A percentile compares a stretch with the other conserved stretches of the same genome.
Evolutionary conservation across 2,888 invertebrate genomes (phyloP).

Genomic region (Ganaspis brasiliensis): DNA sequence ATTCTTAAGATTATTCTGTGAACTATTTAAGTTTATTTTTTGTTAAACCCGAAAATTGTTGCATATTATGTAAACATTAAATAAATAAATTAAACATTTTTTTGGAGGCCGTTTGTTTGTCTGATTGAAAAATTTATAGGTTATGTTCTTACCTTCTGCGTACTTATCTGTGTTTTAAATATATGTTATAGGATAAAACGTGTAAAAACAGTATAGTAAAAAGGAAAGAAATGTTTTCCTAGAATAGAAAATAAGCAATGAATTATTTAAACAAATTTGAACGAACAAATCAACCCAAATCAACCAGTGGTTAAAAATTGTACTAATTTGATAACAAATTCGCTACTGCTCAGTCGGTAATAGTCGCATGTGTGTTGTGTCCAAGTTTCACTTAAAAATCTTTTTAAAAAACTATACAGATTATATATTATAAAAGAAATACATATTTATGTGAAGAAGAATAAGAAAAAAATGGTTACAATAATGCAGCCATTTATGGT

Average conservation of each 20-base stretch:
- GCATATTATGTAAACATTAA: background rate
- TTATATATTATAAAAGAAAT: slow-evolving; percentile 22
- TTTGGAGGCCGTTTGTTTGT: background rate
- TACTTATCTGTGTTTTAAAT: no score
- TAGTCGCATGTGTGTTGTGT: slow-evolving; percentile 7
- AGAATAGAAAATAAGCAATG: no score
- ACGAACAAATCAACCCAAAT: background rate
- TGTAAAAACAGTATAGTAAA: no score
- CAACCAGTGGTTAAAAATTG: background rate
- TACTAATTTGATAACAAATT: no score
- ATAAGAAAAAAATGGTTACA: slow-evolving; percentile 76
- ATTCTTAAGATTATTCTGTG: background rate
- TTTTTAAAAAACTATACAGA: slow-evolving; percentile 35
- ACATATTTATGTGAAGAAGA: slow-evolving; percentile 66
- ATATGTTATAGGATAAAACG: no score
- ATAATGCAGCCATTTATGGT: slow-evolving; percentile 81
- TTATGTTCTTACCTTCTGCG: background rate
- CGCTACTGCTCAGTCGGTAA: slow-evolving; percentile 3
- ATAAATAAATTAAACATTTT: background rate
- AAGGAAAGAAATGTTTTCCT: no score
- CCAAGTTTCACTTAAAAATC: slow-evolving; percentile 36
- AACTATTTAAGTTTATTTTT: background rate
- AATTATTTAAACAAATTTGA: background rate
- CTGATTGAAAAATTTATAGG: background rate
- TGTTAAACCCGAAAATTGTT: background rate